Evolutionary conservation across 2,888 invertebrate genomes (phyloP).

Genomic region (Leucoptera coffeella): DNA sequence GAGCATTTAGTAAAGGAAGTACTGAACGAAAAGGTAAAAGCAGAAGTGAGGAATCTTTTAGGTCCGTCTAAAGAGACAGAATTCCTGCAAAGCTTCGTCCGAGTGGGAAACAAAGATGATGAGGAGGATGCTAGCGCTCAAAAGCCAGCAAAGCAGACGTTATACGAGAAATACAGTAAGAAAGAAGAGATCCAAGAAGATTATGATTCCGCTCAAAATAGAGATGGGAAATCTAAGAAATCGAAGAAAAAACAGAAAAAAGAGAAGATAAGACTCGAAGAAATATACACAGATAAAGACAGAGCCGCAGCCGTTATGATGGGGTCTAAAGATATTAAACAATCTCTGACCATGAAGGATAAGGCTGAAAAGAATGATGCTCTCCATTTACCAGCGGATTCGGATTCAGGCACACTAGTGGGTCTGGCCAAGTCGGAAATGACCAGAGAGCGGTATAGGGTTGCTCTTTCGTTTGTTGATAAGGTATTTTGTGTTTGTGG

Average conservation of each 20-base stretch:
- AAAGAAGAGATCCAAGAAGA: no score
- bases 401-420: conserved; percentile 69
- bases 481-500: no score
- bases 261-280: conserved; percentile 52
- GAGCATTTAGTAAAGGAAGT: conserved; percentile 24
- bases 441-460: conserved; percentile 64
- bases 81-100: conserved; percentile 72
- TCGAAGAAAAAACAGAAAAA: conserved; percentile 27
- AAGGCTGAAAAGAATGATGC: conserved; percentile 69
- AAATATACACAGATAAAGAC: conserved; percentile 85
- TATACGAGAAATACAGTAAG: no score
- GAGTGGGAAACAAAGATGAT: conserved; percentile 58
- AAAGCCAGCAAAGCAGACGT: no score
- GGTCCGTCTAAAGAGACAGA: conserved; percentile 66
- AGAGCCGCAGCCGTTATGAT: conserved; percentile 84
- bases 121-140: conserved; percentile 45
- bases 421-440: conserved; percentile 73
- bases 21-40: conserved; percentile 35
- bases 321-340: conserved; percentile 83
- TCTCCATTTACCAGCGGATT: conserved; percentile 70
- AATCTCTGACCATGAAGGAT: conserved; percentile 72
- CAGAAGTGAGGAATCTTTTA: conserved; percentile 54
- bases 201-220: no score
- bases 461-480: conserved; percentile 69
- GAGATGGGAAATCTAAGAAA: no score